Base-by-base conservation (phyloP, 2,797 vertebrate genomes). In the Botia almorhae region DNA sequence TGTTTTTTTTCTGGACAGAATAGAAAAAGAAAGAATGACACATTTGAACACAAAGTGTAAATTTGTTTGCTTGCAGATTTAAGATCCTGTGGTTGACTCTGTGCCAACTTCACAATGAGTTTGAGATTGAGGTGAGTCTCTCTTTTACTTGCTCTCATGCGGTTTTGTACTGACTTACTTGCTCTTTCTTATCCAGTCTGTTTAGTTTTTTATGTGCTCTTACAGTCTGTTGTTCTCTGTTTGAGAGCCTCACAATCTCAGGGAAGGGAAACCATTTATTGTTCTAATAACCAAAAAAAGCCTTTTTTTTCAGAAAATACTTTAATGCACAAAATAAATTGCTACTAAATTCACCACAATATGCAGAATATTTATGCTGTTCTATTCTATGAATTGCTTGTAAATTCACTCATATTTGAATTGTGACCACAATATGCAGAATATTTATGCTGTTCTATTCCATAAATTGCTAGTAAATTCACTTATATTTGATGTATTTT, bases 31-130 rank as follows among this genome's bases (percentile, higher is more conserved):
- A 65, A 65, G 7, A 69, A 46, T 2, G 39, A 58, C 12, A 17
- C 51, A 14, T 29, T 17, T 60, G 14, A 58, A 14, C n/a, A 21
- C 51, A 64, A 8, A n/a, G 56, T 53, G 1, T 61, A 21, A 7
- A 73, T 29, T 0, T 87, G 10, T 26, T 79, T 3, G 81, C 60
- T 80, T 89, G 17, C 87, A 99, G 98, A 92, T 93, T 99, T 93
- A 90, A 97, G 87, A 99, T 99, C 87, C 91, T 99, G 78, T 99
- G 97, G 97, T 95, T 98, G 76, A 97, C 97, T 0, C 94, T 99
- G 81, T 99, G 98, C 90, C 98, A 99, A 86, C 86, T 98, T 74
- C 96, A 98, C 91, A 99, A 97, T 77, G 95, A 93, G 73, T 94
- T 99, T 93, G 96, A 96, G 81, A 96, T 99, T 0, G 98, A 99